These are phyloP conservation scores for Neelides folsomi DNA, from an alignment of 2,888 invertebrate genomes.

Conservation along the genomic window DNA sequence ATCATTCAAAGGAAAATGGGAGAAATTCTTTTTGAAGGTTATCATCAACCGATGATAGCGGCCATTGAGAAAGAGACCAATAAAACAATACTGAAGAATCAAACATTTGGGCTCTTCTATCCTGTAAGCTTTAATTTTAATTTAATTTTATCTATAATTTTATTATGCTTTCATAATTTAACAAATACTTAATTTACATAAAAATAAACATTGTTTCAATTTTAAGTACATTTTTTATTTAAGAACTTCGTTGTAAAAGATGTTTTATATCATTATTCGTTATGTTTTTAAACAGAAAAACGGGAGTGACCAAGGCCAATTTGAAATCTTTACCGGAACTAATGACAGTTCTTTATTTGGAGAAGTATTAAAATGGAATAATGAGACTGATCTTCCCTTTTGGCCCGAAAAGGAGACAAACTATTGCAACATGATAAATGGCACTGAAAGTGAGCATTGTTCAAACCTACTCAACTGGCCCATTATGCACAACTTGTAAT, in stretches of 20 bases:
- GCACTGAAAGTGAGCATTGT: conserved; percentile 77
- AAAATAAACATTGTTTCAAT: too few relatives aligned
- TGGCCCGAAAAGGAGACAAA: conserved; percentile 50
- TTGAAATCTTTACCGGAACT: conserved; percentile 64
- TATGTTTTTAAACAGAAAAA: conserved; percentile 46
- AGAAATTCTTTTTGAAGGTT: conserved; percentile 77
- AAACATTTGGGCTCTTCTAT: conserved; percentile 76
- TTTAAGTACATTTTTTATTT: too few relatives aligned
- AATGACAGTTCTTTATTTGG: conserved; percentile 59
- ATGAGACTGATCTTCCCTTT: conserved; percentile 53
- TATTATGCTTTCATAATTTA: too few relatives aligned
- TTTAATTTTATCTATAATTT: too few relatives aligned
- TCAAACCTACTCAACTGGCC: conserved; percentile 65
- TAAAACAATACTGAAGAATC: conserved; percentile 74
- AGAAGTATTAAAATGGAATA: conserved; percentile 60
- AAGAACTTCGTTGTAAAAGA: too few relatives aligned
- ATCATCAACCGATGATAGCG: conserved; percentile 70
- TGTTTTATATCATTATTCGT: too few relatives aligned
- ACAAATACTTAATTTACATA: too few relatives aligned
- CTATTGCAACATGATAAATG: conserved; percentile 63
- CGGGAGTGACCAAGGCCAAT: conserved; percentile 55
- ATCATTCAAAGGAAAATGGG: conserved; percentile 68
- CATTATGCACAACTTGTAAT: conserved; percentile 59
- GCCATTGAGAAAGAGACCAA: conserved; percentile 82
- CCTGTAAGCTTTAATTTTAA: conserved; percentile 40